Evolutionary conservation across 2,797 vertebrate species (phyloP), one percentile per base, ranked within the genome.

Genomic region (Chromobotia macracanthus): DNA sequence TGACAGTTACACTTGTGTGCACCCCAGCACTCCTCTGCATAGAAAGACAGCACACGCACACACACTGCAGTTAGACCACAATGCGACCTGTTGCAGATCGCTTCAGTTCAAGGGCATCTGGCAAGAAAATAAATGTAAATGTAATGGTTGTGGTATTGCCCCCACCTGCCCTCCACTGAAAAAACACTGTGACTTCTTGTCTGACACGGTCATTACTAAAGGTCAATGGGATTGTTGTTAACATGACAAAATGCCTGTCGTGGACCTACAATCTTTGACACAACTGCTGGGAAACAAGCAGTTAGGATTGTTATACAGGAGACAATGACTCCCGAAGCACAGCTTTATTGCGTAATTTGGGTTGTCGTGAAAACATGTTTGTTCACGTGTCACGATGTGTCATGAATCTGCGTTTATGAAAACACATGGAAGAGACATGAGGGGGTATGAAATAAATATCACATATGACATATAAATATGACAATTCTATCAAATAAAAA

Each of bases 201-300:
- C 68, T 71, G 82, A 84, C 84, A 82, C 16, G 61, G 82, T 80
- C 60, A 82, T 85, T 82, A 80, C 78, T 80, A 80, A 82, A 85
- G 84, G 82, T 85, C 82, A 84, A 58, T 78, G 70, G 65, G 60
- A 79, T 21, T 71, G 80, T 51, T 72, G 53, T 85, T 82, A 85
- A 76, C 80, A 80, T 85, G 76, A 84, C 84, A 85, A 84, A 79
- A 83, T 80, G 73, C 58, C 51, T 53, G 77, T 84, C 41, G 25
- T 77, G 65, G 77, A 80, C 74, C 70, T 80, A 41, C 48, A 65
- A 58, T 83, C 69, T 79, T 65, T 72, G 58, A 83, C 73, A 75
- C 15, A 3, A n/a, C 21, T 25, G 15, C 53, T 75, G 35, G 25
- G 77, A 71, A 75, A 84, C 70, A 84, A 56, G 35, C 53, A 15